Evolutionary conservation across 2,113 vertebrate species (phyloP), one percentile per base, ranked within the genome.

Genomic region (Anolis carolinensis): DNA sequence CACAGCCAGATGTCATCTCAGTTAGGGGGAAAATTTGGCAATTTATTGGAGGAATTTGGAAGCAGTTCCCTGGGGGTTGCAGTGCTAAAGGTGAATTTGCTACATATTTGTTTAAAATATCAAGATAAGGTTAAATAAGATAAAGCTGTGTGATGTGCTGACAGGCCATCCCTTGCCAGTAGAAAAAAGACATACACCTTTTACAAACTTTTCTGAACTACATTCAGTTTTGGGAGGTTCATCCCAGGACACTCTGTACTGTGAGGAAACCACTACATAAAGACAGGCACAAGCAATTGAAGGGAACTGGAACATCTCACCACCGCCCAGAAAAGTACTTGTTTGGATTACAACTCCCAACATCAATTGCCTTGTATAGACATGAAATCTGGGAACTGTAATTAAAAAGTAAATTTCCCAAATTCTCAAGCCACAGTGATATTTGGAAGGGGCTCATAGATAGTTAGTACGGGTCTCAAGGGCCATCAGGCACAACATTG

Each of bases 81-180:
- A 75, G 27, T 55, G 71, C 32, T 36, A 74, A 74, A 44, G 59
- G 27, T 65, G 71, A 75, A 84, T 27, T 27, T 30, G 55, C 36
- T 75, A 59, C 21, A 23, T 36, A 11, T 20, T 14, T 82, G 32
- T 71, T 59, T 59, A 11, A 44, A 71, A 14, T 32, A 30, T 5
- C 52, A 74, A 74, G 39, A 83, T 75, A 39, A 65, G 27, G 10
- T 75, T 9, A 65, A 84, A 63, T 75, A 65, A 30, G 30, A 68
- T 30, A 30, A 68, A 27, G 34, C 27, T 71, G 44, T 11, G 30
- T 48, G 50, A 81, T 44, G 50, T 65, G 23, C 27, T 75, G 34
- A 83, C 9, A 83, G 34, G 34, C 70, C 75, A 74, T 20, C 71
- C 27, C 25, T 74, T 74, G 71, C 82, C 55, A 83, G 70, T 34